A percentile compares a stretch with the other conserved stretches of the same genome.
Evolutionary conservation across 2,113 vertebrate species (phyloP).

Genomic region (Chrysemys picta): DNA sequence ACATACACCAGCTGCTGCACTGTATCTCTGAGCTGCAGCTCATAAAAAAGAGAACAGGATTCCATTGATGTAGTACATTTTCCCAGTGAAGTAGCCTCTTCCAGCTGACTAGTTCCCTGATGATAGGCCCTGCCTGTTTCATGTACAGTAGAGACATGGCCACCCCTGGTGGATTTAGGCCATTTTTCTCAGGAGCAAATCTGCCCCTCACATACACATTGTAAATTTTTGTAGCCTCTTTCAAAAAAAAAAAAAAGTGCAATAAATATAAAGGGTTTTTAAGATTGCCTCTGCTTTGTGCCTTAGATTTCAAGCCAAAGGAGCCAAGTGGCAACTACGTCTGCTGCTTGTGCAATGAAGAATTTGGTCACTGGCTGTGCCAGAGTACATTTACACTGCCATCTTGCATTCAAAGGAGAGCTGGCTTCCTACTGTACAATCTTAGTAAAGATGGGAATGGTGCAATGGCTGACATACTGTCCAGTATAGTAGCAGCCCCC

Average conservation of each 20-base stretch:
- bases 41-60: fast-evolving
- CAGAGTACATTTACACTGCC: fast-evolving
- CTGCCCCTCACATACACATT: fast-evolving
- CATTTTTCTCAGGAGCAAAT: neutral
- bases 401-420: neutral
- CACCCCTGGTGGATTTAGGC: neutral
- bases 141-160: neutral
- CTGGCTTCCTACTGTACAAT: fast-evolving
- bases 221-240: fast-evolving
- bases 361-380: fast-evolving
- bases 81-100: neutral
- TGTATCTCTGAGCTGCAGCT: fast-evolving
- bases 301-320: neutral
- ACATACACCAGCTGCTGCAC: neutral
- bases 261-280: fast-evolving
- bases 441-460: fast-evolving
- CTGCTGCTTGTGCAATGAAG: neutral
- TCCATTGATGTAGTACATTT: fast-evolving
- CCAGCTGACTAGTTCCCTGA: neutral
- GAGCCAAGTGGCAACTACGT: fast-evolving
- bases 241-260: neutral
- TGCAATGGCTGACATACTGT: fast-evolving
- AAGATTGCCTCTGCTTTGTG: neutral
- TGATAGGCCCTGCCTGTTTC: fast-evolving
- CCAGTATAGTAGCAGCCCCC: fast-evolving